Evolutionary conservation across 2,113 vertebrate species (phyloP), one percentile per base, ranked within the genome.

Genomic region (Arvicanthis niloticus): DNA sequence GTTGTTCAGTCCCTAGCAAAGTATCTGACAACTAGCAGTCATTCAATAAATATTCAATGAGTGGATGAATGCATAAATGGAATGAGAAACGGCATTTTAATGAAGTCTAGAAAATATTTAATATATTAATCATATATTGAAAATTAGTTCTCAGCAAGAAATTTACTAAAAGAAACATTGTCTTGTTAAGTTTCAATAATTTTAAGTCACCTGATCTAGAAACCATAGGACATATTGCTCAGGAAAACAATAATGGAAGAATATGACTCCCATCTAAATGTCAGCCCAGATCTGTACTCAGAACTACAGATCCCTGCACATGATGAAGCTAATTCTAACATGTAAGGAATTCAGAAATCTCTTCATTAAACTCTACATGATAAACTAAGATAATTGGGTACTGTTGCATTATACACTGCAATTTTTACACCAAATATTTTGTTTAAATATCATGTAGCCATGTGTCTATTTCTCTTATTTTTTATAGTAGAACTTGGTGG

Each of bases 131-230:
- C 42, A 34, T 34, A 51, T 6, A 16, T 89, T 12, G 73, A 37
- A 86, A 51, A 58, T 81, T 16, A 53, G 26, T 24, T 92, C 72
- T 81, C 7, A 68, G 65, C 40, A 31, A 67, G 10, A 86, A 86
- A 94, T 94, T 91, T 84, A 7, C 78, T 72, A 88, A 5, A 77
- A 77, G 84, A 48, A n/a, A 80, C 16, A 78, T 89, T 93, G 88
- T 86, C 31, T 88, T 56, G 45, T 90, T 93, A 89, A 94, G 70
- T 16, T 70, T 56, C 7, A 73, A 58, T 68, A 70, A 87, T 22
- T 68, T 72, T 56, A 24, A 85, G n/a, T 10, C 0, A 37, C 15
- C 6, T 88, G 84, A 80, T 72, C 62, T 24, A 85, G 7, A 58
- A 90, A 78, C 62, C 37, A 65, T 84, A 29, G 60, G 86, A 51